Conservation (phyloP, 2,113 vertebrate genomes). For the Nerophis lumbriciformis region DNA sequence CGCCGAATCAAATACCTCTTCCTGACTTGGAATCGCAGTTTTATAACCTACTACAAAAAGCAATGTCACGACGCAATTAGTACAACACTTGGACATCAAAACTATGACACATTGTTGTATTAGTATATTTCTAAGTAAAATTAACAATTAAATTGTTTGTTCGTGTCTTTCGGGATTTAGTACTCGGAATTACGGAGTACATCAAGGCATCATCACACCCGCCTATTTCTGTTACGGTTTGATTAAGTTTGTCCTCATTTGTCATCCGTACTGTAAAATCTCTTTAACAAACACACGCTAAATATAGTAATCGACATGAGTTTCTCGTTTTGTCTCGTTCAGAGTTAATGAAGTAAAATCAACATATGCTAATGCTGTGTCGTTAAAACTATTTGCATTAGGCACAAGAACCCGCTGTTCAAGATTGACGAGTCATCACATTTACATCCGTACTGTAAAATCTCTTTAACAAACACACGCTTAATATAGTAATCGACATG, state of each 20-base stretch:
- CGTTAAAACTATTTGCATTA: background rate
- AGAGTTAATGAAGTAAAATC: too few species aligned
- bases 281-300: too few species aligned
- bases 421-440: background rate
- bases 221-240: background rate
- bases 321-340: too few species aligned
- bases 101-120: too few species aligned
- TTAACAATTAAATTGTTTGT: background rate
- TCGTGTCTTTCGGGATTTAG: background rate
- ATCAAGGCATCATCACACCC: constrained; percentile 13
- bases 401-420: constrained; percentile 8
- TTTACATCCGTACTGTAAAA: background rate
- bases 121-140: too few species aligned
- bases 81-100: too few species aligned
- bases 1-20: too few species aligned
- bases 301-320: too few species aligned
- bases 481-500: too few species aligned
- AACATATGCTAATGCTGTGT: background rate
- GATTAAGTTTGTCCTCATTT: background rate
- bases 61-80: background rate
- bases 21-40: too few species aligned
- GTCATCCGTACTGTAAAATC: constrained; percentile 4
- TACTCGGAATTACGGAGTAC: background rate
- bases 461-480: too few species aligned
- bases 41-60: background rate